These are phyloP conservation scores for Coleophora flavipennella DNA, from an alignment of 2,888 invertebrate genomes.

Conservation along the genomic window DNA sequence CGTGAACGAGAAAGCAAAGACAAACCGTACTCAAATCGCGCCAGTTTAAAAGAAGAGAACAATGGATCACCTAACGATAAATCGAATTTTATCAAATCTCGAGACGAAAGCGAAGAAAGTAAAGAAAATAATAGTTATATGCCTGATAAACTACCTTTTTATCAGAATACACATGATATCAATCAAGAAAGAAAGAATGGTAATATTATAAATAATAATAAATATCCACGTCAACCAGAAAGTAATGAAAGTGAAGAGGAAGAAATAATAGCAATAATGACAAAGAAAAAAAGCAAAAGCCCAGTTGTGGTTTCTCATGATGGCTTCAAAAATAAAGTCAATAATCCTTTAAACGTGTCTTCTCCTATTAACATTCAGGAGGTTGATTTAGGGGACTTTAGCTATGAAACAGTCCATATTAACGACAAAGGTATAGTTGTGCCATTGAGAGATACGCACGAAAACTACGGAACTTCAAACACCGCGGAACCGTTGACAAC, in stretches of 20 bases:
- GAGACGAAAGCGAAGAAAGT: background rate
- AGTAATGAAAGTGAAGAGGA: slow-evolving; percentile 5
- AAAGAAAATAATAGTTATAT: background rate
- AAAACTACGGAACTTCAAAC: slow-evolving; percentile 21
- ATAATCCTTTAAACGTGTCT: slow-evolving; percentile 6
- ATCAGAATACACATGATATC: background rate
- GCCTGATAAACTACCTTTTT: background rate
- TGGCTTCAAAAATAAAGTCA: background rate
- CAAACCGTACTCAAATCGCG: too few species aligned
- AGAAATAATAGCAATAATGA: slow-evolving; percentile 9
- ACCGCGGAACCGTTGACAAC: slow-evolving; percentile 3
- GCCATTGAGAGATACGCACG: slow-evolving; percentile 24
- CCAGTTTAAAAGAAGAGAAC: too few species aligned
- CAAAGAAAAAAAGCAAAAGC: slow-evolving; percentile 7
- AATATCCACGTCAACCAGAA: background rate
- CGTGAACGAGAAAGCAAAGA: slow-evolving; percentile 3
- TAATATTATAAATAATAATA: background rate
- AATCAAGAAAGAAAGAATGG: background rate
- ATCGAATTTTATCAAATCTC: background rate
- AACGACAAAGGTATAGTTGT: slow-evolving; percentile 35
- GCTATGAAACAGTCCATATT: slow-evolving; percentile 36
- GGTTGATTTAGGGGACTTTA: slow-evolving; percentile 39
- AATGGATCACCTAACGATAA: background rate
- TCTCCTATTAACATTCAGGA: slow-evolving; percentile 28
- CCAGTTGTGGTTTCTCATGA: background rate